Percentiles rank a stretch among this genome's conserved stretches.
phyloP scores from a whole-genome alignment of 92 coral and sea anemone genomes.

The Paragorgia papillata region DNA sequence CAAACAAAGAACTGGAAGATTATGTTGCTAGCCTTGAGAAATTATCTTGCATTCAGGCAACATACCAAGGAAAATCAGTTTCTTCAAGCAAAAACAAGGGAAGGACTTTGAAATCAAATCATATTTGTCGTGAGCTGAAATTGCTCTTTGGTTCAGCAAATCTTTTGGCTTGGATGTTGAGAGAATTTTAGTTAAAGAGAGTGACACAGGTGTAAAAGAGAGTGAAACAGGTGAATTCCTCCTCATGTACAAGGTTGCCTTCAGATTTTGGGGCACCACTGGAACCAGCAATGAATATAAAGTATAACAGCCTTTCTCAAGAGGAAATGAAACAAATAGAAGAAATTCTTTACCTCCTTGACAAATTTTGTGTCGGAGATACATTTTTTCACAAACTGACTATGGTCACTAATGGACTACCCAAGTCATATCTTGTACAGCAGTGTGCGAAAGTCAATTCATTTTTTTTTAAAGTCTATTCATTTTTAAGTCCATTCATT shows the following conservation, averaged over 20 bases:
- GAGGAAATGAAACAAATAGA: conserved; percentile 46
- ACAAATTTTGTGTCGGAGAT: conserved; percentile 62
- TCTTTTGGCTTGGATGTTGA: conserved; percentile 68
- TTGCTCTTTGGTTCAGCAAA: conserved; percentile 69
- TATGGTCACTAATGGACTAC: conserved; percentile 44
- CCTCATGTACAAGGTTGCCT: not conserved
- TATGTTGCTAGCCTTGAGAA: conserved; percentile 2
- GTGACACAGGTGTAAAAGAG: conserved; percentile 47
- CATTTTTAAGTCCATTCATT: conserved; percentile 50
- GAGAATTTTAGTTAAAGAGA: conserved; percentile 58
- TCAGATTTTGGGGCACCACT: conserved; percentile 13
- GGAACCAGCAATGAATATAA: conserved; percentile 19
- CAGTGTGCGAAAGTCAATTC: conserved; percentile 40
- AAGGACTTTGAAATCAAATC: conserved; percentile 65
- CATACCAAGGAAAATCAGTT: conserved; percentile 7
- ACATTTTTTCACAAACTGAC: conserved; percentile 54
- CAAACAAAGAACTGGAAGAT: conserved; percentile 38
- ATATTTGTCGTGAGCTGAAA: conserved; percentile 55
- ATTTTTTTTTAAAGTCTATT: conserved; percentile 47
- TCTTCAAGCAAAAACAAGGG: conserved; percentile 42
- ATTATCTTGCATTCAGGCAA: not conserved
- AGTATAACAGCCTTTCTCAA: conserved; percentile 2
- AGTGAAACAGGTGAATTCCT: too few relatives aligned
- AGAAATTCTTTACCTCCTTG: conserved; percentile 29
- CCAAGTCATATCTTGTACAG: conserved; percentile 46